phyloP scores from a whole-genome alignment of 1,140 invertebrate genomes.

The Chrysopa pallens region DNA sequence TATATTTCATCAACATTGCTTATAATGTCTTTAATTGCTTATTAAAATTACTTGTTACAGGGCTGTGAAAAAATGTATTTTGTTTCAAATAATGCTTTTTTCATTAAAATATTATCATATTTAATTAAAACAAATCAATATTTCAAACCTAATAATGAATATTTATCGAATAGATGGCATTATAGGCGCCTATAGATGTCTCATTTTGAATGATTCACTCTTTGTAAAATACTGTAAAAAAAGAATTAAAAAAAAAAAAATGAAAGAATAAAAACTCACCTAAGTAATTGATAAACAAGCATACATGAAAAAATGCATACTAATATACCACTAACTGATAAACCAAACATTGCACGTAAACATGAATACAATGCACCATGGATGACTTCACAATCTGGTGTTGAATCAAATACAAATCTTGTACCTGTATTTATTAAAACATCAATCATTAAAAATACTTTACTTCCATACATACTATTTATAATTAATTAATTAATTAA shows the following conservation, averaged over 20 bases:
- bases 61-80: not conserved
- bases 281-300: slow-evolving; percentile 74
- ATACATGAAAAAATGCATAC: slow-evolving; percentile 83
- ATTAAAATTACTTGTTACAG: no score
- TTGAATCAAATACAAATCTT: slow-evolving; percentile 60
- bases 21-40: no score
- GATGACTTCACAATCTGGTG: slow-evolving; percentile 68
- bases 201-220: no score
- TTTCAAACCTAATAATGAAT: no score
- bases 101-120: no score
- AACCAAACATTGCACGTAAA: slow-evolving; percentile 67
- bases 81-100: not conserved
- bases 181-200: no score
- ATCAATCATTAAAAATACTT: not conserved
- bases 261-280: slow-evolving; percentile 23
- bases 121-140: no score
- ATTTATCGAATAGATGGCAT: no score
- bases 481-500: not conserved
- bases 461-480: not conserved
- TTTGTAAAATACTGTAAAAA: not conserved
- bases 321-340: slow-evolving; percentile 73
- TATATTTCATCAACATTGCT: no score
- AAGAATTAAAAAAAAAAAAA: not conserved
- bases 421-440: slow-evolving; percentile 24
- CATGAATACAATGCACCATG: slow-evolving; percentile 75